Base-by-base conservation (phyloP, 2,888 invertebrate genomes). In the Lysandra coridon region DNA sequence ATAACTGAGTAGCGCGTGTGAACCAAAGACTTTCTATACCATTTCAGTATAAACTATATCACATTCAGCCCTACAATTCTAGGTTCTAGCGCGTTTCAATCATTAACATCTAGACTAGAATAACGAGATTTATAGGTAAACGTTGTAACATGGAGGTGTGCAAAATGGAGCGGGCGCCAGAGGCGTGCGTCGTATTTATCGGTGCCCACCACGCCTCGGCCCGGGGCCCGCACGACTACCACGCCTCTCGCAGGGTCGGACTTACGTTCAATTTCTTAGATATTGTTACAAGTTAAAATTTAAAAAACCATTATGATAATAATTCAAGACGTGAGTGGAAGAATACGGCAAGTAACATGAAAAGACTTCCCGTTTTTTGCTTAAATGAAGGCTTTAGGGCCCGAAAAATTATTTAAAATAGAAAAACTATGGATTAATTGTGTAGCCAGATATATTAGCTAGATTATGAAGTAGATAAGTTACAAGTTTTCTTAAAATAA, bases 181-280 rank as follows among this genome's bases (percentile, higher is more conserved):
- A 90, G 87, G 86, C 88, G 88, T 89, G 88, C 86, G 87, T 30
- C 64, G 64, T 64, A 64, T 86, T 73, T 78, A 78, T 78, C 73
- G 17, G 85, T 80, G 81, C 81, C 79, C 80, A 80, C 79, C 86
- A 84, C 84, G 85, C 87, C 84, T 85, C 82, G 87, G 87, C 87
- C 86, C 85, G 85, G 85, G 87, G 89, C 89, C 85, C 81, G 85
- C 90, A 89, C 89, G 88, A 89, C 85, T 85, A 87, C 88, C 91
- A 90, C 92, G 91, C 92, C 92, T 88, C 80, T 82, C 80, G 81
- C 88, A 87, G 90, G 87, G 86, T 84, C 86, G 89, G 85, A 89
- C 83, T 87, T 80, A 84, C 53, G 53, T 33, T 17, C 14, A 80
- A 30, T 69, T 30, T 69, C 69, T 69, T 14, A 14, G 1, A 69